Conservation (phyloP, 2,888 invertebrate species). For the Phaedon cochleariae region DNA sequence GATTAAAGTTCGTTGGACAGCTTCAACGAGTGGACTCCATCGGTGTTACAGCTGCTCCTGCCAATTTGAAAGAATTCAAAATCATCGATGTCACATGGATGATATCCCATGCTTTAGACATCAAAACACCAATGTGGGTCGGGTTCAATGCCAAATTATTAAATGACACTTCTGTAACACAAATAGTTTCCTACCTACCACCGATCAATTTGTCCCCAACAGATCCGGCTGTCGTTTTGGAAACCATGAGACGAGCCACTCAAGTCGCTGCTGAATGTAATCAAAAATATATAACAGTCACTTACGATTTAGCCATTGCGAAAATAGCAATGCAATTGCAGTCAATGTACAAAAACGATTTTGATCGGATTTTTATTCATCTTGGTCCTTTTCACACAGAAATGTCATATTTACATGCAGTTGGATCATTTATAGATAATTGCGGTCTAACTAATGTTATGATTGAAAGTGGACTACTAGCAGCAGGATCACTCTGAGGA, state of each 20-base stretch:
- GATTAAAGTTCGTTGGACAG: too few relatives aligned
- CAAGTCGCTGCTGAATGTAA: constrained; percentile 25
- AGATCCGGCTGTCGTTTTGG: constrained; percentile 20
- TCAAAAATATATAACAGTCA: constrained; percentile 11
- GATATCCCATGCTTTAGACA: constrained; percentile 41
- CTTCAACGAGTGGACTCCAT: too few relatives aligned
- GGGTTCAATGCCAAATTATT: constrained; percentile 45
- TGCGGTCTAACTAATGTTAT: too few relatives aligned
- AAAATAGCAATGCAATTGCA: constrained; percentile 45
- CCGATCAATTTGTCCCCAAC: constrained; percentile 26
- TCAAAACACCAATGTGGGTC: constrained; percentile 47
- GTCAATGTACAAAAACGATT: too few relatives aligned
- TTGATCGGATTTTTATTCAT: too few relatives aligned
- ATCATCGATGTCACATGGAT: constrained; percentile 47
- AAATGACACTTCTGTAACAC: constrained; percentile 19
- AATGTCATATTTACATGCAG: too few relatives aligned
- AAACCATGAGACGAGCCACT: constrained; percentile 18
- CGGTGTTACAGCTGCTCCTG: constrained; percentile 25
- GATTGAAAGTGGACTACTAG: too few relatives aligned
- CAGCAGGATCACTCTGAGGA: too few relatives aligned
- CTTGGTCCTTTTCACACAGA: too few relatives aligned
- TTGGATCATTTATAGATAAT: too few relatives aligned
- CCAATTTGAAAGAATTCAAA: constrained; percentile 41
- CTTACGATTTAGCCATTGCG: constrained; percentile 49
- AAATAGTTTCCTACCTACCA: constrained; percentile 23